Evolutionary conservation across 1,140 invertebrate species (phyloP).

Genomic region (Vollenhovia emeryi): DNA sequence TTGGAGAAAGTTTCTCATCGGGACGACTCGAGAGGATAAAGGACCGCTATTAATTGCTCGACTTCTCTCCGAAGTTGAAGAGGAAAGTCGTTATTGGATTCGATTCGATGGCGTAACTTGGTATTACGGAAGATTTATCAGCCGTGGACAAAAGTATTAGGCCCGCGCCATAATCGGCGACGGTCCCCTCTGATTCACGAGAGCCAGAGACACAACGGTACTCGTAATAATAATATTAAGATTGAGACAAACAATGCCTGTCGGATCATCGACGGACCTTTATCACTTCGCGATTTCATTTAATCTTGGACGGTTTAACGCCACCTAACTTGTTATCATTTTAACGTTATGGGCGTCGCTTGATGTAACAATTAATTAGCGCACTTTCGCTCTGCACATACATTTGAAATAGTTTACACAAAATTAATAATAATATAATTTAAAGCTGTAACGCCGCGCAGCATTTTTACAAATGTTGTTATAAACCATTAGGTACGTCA

Average conservation of each 20-base stretch:
- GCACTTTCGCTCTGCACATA: too few relatives aligned
- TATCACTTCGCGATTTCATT: not conserved
- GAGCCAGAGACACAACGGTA: not conserved
- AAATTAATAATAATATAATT: not conserved
- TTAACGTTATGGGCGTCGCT: not conserved
- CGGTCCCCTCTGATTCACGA: constrained; percentile 26
- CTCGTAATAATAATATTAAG: constrained; percentile 18
- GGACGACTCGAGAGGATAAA: constrained; percentile 68
- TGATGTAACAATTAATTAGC: not conserved
- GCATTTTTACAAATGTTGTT: not conserved
- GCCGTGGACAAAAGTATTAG: constrained; percentile 61
- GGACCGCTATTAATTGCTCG: constrained; percentile 71
- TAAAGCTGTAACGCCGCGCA: not conserved
- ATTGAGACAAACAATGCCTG: not conserved
- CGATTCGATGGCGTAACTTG: constrained; percentile 67
- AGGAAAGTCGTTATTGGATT: constrained; percentile 70
- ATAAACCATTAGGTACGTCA: not conserved
- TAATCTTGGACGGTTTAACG: constrained; percentile 3
- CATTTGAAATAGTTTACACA: not conserved
- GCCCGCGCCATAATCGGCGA: constrained; percentile 41
- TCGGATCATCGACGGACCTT: not conserved
- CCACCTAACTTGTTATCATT: not conserved
- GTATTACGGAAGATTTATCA: constrained; percentile 51
- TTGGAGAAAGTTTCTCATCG: constrained; percentile 66
- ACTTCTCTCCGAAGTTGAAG: constrained; percentile 69